Conservation (phyloP, 1,140 invertebrate species). For the Temnothorax longispinosus region DNA sequence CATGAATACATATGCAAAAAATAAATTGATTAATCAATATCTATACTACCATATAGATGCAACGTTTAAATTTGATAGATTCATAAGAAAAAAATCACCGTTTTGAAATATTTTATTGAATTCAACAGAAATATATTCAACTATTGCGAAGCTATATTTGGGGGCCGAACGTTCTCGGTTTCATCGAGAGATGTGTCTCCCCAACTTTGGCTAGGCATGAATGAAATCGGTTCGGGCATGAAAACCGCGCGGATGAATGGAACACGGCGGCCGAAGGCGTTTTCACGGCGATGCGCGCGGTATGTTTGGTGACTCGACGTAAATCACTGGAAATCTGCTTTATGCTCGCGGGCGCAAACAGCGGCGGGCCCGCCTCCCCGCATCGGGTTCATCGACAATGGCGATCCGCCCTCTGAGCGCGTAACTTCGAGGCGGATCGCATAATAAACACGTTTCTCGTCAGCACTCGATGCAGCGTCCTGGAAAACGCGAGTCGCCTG, state of each 20-base stretch:
- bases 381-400: constrained; percentile 68
- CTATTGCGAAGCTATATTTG: constrained; percentile 1
- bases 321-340: constrained; percentile 75
- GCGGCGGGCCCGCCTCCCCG: constrained; percentile 54
- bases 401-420: constrained; percentile 54
- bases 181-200: constrained; percentile 47
- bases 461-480: constrained; percentile 63
- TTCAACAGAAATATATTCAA: background rate
- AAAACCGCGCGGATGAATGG: constrained; percentile 72
- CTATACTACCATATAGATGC: background rate
- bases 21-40: background rate
- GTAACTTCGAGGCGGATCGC: constrained; percentile 67
- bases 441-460: constrained; percentile 72
- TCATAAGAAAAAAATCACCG: background rate
- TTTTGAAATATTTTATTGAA: background rate
- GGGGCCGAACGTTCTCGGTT: constrained; percentile 34
- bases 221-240: constrained; percentile 61
- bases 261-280: constrained; percentile 70
- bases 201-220: constrained; percentile 52
- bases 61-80: background rate
- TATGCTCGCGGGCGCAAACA: constrained; percentile 72
- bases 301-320: constrained; percentile 75
- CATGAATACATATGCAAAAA: background rate
- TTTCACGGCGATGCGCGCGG: constrained; percentile 61
- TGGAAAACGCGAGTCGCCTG: constrained; percentile 73